phyloP scores from a whole-genome alignment of 2,797 vertebrate genomes.

The Helarctos malayanus region DNA sequence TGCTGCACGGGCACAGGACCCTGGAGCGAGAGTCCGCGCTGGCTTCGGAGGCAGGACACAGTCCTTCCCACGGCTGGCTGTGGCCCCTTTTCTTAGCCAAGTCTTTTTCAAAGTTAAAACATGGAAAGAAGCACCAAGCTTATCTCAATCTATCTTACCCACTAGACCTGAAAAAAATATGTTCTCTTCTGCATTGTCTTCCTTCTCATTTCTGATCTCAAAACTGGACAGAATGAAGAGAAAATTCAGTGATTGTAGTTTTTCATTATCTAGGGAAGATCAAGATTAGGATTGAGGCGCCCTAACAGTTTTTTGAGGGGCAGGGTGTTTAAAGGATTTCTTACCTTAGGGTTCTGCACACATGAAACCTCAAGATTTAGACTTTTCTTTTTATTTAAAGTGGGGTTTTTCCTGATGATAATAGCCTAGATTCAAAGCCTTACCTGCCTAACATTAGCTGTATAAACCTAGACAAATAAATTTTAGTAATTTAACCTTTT shows the following conservation, averaged over 20 bases:
- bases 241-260: not conserved
- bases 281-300: not conserved
- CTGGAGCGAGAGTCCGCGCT: not conserved
- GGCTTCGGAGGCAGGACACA: not conserved
- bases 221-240: not conserved
- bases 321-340: not conserved
- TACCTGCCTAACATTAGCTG: not conserved
- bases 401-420: not conserved
- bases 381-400: not conserved
- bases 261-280: not conserved
- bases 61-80: not conserved
- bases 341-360: not conserved
- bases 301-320: not conserved
- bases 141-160: not conserved
- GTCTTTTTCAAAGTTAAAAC: constrained; percentile 58
- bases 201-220: not conserved
- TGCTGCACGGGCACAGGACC: rapidly evolving
- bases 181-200: not conserved
- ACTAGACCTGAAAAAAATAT: not conserved
- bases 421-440: not conserved
- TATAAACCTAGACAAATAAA: not conserved
- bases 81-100: not conserved
- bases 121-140: not conserved
- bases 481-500: not conserved
- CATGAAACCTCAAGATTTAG: not conserved